These are phyloP conservation scores for Bombus huntii DNA, from an alignment of 1,140 invertebrate genomes.

Conservation along the genomic window DNA sequence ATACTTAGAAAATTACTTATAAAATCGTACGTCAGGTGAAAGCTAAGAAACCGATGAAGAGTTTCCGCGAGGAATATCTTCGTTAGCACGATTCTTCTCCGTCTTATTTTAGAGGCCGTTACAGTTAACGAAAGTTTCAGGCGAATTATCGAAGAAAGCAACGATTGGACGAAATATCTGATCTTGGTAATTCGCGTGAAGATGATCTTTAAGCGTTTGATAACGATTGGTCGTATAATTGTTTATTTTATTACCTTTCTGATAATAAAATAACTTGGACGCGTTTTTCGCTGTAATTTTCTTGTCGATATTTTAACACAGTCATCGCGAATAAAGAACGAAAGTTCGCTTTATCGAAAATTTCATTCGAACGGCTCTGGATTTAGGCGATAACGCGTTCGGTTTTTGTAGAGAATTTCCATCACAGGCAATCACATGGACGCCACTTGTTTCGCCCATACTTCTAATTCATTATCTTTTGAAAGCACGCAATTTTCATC, in stretches of 20 bases:
- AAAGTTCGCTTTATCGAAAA: neutral
- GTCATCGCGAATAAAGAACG: neutral
- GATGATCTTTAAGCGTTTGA: neutral
- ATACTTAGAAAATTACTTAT: neutral
- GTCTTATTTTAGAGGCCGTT: too few relatives aligned
- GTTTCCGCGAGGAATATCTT: neutral
- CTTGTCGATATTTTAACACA: neutral
- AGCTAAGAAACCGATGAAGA: too few relatives aligned
- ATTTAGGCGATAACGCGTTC: neutral
- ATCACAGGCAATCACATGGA: neutral
- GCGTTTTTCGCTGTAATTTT: conserved; percentile 3
- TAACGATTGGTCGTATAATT: conserved; percentile 20
- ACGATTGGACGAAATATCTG: neutral
- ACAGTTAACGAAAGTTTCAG: neutral
- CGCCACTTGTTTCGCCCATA: neutral
- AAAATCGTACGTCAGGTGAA: too few relatives aligned
- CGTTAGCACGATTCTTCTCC: neutral
- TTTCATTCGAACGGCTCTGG: neutral
- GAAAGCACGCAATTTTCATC: neutral
- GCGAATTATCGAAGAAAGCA: neutral
- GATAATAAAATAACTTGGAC: conserved; percentile 7
- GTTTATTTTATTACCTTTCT: conserved; percentile 8
- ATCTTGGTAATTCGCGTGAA: neutral
- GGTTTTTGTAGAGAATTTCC: neutral
- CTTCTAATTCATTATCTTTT: neutral